Percentiles rank a stretch among this genome's conserved stretches.
phyloP scores from a whole-genome alignment of 2,888 invertebrate genomes.

The Dynastes maya region DNA sequence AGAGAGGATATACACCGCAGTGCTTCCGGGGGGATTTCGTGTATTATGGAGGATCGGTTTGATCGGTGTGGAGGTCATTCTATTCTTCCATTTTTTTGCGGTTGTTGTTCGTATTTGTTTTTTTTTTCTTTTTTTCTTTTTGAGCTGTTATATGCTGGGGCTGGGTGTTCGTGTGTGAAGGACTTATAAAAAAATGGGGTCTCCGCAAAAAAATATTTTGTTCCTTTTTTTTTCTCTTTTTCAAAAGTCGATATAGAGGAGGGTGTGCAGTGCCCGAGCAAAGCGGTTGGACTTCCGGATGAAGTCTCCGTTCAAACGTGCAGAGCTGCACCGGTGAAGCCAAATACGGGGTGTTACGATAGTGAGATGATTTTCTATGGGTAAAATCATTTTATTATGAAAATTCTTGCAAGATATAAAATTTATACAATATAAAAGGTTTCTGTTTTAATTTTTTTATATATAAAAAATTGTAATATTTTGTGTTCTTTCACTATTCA shows the following conservation, averaged over 20 bases:
- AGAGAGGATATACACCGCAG: slow-evolving; percentile 21
- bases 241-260: slow-evolving; percentile 45
- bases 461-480: too few relatives aligned
- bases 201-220: slow-evolving; percentile 54
- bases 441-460: too few relatives aligned
- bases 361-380: slow-evolving; percentile 54
- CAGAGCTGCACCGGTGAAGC: slow-evolving; percentile 66
- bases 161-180: slow-evolving; percentile 61
- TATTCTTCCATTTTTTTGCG: slow-evolving; percentile 16
- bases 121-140: slow-evolving; percentile 67
- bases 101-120: slow-evolving; percentile 11
- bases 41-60: slow-evolving; percentile 57
- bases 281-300: slow-evolving; percentile 60
- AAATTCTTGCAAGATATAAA: too few relatives aligned
- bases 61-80: slow-evolving; percentile 45
- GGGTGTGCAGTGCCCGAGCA: slow-evolving; percentile 70
- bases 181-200: slow-evolving; percentile 51
- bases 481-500: too few relatives aligned
- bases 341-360: slow-evolving; percentile 59
- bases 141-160: slow-evolving; percentile 54
- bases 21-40: slow-evolving; percentile 59
- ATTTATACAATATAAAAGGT: too few relatives aligned
- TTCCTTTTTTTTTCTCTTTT: slow-evolving; percentile 16
- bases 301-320: slow-evolving; percentile 64
- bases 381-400: too few relatives aligned